Evolutionary conservation across 2,113 vertebrate species (phyloP), one percentile per base, ranked within the genome.

Genomic region (Phrynosoma blainvillii): DNA sequence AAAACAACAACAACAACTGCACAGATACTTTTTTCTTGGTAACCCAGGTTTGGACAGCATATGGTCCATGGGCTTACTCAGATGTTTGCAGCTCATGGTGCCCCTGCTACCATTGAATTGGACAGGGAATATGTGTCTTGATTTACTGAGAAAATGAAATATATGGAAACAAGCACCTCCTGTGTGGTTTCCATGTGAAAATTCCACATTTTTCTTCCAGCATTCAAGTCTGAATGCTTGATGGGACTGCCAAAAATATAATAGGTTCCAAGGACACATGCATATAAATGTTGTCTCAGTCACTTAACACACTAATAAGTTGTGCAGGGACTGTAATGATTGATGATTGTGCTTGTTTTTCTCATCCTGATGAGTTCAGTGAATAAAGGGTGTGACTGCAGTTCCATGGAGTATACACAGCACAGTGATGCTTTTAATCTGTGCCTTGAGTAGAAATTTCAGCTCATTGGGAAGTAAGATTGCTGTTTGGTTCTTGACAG

Each of bases 371-470:
- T 90, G 84, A 77, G 91, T 90, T 90, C 79, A 90, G 18, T 5
- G 73, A 25, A 89, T 42, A 47, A 92, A 92, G 83, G 90, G 92
- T 84, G 23, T 70, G 84, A 81, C 78, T 47, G 0, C 90, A 91
- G 66, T 92, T 90, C 59, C 62, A 79, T n/a, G 59, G 9, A 30
- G 78, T 88, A 68, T 89, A 92, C 36, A 90, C 91, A 94, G 91
- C 92, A 84, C 85, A 89, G 70, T 11, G 78, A 80, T 40, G 23
- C 32, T 91, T 89, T 77, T 56, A 77, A 70, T 27, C 16, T 36
- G 66, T 88, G 27, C 36, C 82, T 68, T 81, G n/a, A 88, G 52
- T 18, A 11, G 62, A 25, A 20, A 30, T 25, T 75, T 36, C 30
- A 30, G 73, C 84, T 85, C 30, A 25, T 27, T 36, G 62, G 78